phyloP scores from a whole-genome alignment of 2,888 invertebrate genomes.

The Pachydiplax longipennis region DNA sequence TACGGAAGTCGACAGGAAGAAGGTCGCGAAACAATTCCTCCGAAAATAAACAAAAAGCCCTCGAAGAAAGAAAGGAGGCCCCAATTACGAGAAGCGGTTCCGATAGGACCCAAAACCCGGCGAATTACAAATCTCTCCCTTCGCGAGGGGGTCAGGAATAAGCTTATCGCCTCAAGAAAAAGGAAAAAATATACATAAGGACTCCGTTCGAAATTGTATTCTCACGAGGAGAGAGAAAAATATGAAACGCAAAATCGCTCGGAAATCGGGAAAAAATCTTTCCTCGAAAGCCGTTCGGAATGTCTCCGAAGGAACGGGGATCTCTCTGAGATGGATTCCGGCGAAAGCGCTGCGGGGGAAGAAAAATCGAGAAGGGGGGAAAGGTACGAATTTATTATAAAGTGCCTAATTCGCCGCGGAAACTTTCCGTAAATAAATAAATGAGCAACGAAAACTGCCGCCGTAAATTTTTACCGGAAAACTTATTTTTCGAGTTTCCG shows the following conservation, averaged over 20 bases:
- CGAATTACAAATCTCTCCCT: neutral
- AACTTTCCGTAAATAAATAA: neutral
- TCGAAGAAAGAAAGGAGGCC: neutral
- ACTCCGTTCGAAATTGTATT: neutral
- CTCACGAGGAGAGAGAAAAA: neutral
- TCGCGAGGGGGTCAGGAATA: neutral
- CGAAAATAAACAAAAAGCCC: neutral
- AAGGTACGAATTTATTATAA: neutral
- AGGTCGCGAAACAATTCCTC: neutral
- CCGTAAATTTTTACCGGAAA: neutral
- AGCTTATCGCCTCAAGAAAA: neutral
- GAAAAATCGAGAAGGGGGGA: neutral
- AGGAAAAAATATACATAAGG: neutral
- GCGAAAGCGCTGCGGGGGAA: neutral
- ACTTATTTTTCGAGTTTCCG: neutral
- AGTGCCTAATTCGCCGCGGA: neutral
- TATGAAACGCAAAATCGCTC: neutral
- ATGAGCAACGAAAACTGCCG: neutral
- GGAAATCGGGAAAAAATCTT: neutral
- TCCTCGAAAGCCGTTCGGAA: neutral
- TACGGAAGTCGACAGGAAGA: too few relatives aligned
- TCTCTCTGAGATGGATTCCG: neutral
- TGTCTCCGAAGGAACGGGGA: neutral
- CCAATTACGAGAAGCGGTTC: conserved; percentile 2
- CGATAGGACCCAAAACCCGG: neutral